phyloP scores from a whole-genome alignment of 2,888 invertebrate genomes.

The Machimus rusticus region DNA sequence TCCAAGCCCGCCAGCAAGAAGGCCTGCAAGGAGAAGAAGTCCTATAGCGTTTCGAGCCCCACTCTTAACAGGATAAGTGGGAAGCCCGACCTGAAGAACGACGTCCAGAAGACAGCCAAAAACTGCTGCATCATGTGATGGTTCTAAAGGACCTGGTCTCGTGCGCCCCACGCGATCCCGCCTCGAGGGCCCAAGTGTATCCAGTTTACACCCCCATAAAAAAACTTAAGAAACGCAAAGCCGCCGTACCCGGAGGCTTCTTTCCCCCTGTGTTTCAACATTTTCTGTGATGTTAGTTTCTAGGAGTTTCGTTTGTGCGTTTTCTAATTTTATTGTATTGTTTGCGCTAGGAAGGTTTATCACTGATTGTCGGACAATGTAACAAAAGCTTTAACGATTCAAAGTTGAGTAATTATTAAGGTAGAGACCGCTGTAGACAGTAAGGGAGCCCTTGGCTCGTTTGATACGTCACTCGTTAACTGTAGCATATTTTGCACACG shows the following conservation, averaged over 20 bases:
- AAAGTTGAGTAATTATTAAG: slow-evolving; percentile 33
- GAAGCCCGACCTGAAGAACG: slow-evolving; percentile 46
- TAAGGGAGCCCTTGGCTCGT: not conserved
- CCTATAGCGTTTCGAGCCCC: slow-evolving; percentile 46
- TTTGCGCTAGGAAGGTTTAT: not conserved
- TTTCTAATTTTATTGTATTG: slow-evolving; percentile 16
- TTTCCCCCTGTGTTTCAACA: slow-evolving; percentile 42
- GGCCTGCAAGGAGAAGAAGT: slow-evolving; percentile 47
- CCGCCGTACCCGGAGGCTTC: not conserved
- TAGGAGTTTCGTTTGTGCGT: slow-evolving; percentile 39
- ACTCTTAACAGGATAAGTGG: slow-evolving; percentile 46
- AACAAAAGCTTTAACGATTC: slow-evolving; percentile 36
- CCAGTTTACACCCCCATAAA: not conserved
- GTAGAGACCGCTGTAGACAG: not conserved
- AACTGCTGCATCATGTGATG: slow-evolving; percentile 49
- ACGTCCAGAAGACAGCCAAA: slow-evolving; percentile 47
- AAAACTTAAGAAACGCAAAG: not conserved
- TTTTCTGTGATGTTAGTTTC: slow-evolving; percentile 48
- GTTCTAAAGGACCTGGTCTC: slow-evolving; percentile 40
- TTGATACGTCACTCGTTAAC: slow-evolving; percentile 24
- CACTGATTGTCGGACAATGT: slow-evolving; percentile 19
- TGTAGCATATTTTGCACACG: slow-evolving; percentile 21
- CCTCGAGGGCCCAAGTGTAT: slow-evolving; percentile 14
- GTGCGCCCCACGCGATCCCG: not conserved
- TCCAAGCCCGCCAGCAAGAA: slow-evolving; percentile 45